Evolutionary conservation across 2,888 invertebrate genomes (phyloP), one percentile per base, ranked within the genome.

Genomic region (Drosophila antonietae): DNA sequence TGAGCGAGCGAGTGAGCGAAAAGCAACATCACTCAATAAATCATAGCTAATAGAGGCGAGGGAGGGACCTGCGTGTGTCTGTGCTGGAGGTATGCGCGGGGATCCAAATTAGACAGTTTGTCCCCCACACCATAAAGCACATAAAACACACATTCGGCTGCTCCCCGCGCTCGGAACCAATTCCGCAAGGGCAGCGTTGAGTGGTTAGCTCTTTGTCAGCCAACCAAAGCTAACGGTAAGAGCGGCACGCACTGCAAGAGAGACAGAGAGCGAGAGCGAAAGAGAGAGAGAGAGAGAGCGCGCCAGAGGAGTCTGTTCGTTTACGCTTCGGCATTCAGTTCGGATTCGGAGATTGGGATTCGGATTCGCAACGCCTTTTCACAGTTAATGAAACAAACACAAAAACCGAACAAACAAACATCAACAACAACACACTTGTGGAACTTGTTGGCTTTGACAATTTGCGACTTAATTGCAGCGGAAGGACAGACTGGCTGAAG

Each of bases 391-490:
- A 79, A 70, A 79, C 75, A 72, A 78, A 78, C 57, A 82, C 72
- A 75, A 80, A 73, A 69, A 61, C 67, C 66, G 67, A 61, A 57
- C 47, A 58, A 46, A 55, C 41, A 71, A 57, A 39, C 63, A 63
- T 18, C 63, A 68, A 57, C 62, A 53, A 52, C 49, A 51, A 20
- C 37, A 37, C 88, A 89, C 88, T 89, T 84, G 87, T 84, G 81
- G 87, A 83, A 79, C 80, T 80, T 78, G 83, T 88, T 85, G 83
- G 78, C 86, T 78, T 80, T 81, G 88, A 83, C 75, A 83, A 83
- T 90, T 90, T 87, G 39, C 68, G 56, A 75, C 84, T 86, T 90
- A 88, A 88, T 88, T 88, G 87, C 84, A 80, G 69, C 59, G 80
- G 63, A 80, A 61, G 63, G 68, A 66, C 39, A 43, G 47, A 14